Evolutionary conservation across 2,113 vertebrate genomes (phyloP).

Genomic region (Sphyrna mokarran): DNA sequence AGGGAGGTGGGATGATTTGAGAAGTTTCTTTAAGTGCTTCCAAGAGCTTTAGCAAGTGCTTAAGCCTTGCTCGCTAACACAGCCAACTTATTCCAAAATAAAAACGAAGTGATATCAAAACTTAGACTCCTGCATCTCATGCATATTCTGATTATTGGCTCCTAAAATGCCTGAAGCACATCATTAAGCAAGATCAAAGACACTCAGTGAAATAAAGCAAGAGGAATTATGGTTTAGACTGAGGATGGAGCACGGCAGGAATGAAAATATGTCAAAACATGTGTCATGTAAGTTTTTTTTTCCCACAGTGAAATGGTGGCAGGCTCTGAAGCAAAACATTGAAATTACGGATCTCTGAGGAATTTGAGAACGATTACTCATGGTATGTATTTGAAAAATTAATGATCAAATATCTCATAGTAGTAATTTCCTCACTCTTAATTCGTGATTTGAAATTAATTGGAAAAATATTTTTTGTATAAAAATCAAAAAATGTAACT

Average conservation of each 20-base stretch:
- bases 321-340: background rate
- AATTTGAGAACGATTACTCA: background rate
- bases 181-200: background rate
- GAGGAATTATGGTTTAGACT: background rate
- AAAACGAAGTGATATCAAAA: background rate
- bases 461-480: background rate
- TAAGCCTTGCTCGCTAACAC: background rate
- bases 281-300: background rate
- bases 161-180: background rate
- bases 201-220: background rate
- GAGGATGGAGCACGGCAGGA: background rate
- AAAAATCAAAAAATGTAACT: background rate
- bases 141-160: background rate
- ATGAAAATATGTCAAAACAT: background rate
- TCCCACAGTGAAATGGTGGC: background rate
- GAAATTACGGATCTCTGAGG: background rate
- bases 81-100: background rate
- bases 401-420: background rate
- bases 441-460: background rate
- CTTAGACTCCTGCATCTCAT: background rate
- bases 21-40: background rate
- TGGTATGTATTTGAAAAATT: background rate
- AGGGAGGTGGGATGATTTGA: background rate
- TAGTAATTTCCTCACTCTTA: background rate
- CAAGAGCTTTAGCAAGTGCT: background rate